Evolutionary conservation across 2,888 invertebrate species (phyloP), one percentile per base, ranked within the genome.

Genomic region (Linnaemya tessellans): DNA sequence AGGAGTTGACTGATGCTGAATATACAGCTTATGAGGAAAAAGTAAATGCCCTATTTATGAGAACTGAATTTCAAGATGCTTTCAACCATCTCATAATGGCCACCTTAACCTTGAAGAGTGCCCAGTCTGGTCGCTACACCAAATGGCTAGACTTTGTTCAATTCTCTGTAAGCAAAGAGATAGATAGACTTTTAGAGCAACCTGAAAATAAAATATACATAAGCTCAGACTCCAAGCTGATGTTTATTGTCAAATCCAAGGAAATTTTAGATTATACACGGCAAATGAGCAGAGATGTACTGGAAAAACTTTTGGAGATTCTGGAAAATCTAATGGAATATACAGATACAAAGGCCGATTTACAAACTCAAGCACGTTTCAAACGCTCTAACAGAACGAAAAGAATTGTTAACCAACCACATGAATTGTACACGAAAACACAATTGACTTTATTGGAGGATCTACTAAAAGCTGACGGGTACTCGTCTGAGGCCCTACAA

Each of bases 101-200:
- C 13, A 51, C 65, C 0, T 25, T 85, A 49, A 82, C 82, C 13
- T 80, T 80, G 1, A 58, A 60, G 22, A 82, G 56, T 70, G 25
- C 75, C 1, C 30, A 71, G 18, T 82, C 82, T 13, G 7, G 11
- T 3, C 43, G 65, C 18, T 70, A 75, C 25, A 43, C 75, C 3
- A 74, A 75, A 71, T 85, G 79, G 74, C 79, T 67, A 9, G 25
- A n/a, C n/a, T 85, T 80, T 67, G 54, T 71, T 9, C 43, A 70
- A 54, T 10, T 62, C 0, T 60, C 65, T 0, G 3, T 83, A 9
- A 41, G 46, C 4, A 85, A 73, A 71, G 71, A 85, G 62, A 67
- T 83, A n/a, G 79, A 85, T 11, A 82, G 82, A 79, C 75, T 85
- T 0, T n/a, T 80, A n/a, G 85, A 85, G 20, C 82, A 80, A 51